Conservation (phyloP, 2,113 vertebrate species). For the Spheniscus mendiculus region DNA sequence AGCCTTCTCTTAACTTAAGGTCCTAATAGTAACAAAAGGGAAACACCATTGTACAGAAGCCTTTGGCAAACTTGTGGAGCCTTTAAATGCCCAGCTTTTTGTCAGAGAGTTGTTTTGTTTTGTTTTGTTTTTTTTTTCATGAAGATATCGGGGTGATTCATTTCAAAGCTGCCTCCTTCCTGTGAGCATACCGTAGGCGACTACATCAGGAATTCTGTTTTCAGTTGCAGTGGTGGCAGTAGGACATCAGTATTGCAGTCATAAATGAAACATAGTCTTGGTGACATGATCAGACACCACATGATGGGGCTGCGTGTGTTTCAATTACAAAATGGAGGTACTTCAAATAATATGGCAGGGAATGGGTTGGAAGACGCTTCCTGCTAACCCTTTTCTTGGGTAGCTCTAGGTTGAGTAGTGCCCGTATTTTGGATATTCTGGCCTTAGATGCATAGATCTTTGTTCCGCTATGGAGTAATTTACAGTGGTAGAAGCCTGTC, state of each 20-base stretch:
- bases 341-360: not conserved
- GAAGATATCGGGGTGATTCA: not conserved
- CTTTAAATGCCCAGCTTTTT: not conserved
- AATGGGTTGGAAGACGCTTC: not conserved
- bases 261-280: fast-evolving
- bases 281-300: fast-evolving
- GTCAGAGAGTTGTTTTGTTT: not conserved
- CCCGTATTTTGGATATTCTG: not conserved
- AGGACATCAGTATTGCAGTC: not conserved
- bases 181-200: fast-evolving
- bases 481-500: not conserved
- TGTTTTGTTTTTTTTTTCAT: not conserved
- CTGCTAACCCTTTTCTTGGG: not conserved
- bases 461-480: not conserved
- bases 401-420: not conserved
- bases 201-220: not conserved
- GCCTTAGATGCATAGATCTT: not conserved
- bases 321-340: not conserved
- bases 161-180: not conserved
- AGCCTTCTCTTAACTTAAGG: not conserved
- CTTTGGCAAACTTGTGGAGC: not conserved
- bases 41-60: not conserved
- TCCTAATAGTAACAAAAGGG: not conserved
- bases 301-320: not conserved
- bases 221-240: not conserved